These are phyloP conservation scores for Rousettus madagascariensis DNA, from an alignment of 2,797 vertebrate genomes.

Conservation along the genomic window DNA sequence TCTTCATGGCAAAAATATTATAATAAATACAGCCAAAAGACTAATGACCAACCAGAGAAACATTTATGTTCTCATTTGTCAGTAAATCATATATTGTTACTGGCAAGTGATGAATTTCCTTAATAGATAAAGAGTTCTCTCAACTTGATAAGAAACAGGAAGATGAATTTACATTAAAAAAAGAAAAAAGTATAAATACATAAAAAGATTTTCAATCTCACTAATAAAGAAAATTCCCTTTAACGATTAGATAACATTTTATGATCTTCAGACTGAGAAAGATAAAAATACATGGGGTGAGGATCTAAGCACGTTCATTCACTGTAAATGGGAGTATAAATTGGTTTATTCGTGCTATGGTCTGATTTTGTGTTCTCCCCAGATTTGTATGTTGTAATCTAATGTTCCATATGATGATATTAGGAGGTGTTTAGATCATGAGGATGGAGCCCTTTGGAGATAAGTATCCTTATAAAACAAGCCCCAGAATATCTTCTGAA, in stretches of 20 bases:
- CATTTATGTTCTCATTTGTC: not conserved
- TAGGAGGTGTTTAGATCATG: not conserved
- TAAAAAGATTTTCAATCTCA: not conserved
- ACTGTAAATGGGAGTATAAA: not conserved
- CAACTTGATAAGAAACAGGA: not conserved
- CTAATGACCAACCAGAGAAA: not conserved
- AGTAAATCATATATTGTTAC: not conserved
- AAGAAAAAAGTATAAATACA: not conserved
- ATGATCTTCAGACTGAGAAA: slow-evolving; percentile 11
- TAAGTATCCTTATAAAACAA: not conserved
- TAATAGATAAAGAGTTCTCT: not conserved
- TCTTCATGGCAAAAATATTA: not conserved
- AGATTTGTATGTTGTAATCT: not conserved
- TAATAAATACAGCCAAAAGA: slow-evolving; percentile 11
- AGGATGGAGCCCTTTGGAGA: not conserved
- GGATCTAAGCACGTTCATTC: not conserved
- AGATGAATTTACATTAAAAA: not conserved
- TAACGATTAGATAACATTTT: not conserved
- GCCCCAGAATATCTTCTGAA: not conserved
- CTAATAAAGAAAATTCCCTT: not conserved
- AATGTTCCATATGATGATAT: not conserved
- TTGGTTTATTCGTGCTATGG: not conserved
- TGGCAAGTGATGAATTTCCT: slow-evolving; percentile 35
- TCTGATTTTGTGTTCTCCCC: not conserved
- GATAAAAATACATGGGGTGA: not conserved